phyloP scores from a whole-genome alignment of 2,888 invertebrate species.

The Metalampra italica region DNA sequence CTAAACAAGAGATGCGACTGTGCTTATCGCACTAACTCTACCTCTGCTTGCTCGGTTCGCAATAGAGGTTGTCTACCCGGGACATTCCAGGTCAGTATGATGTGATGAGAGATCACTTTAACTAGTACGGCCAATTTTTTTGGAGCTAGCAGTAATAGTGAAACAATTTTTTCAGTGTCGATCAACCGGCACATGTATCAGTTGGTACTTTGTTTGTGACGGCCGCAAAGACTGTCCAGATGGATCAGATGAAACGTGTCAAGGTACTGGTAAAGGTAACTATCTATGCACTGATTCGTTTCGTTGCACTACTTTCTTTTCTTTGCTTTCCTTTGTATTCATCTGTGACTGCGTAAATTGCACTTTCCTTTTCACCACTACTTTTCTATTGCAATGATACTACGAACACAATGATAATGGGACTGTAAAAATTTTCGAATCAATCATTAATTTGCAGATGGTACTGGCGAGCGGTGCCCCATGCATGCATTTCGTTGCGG shows the following conservation, averaged over 20 bases:
- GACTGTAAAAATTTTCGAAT: background rate
- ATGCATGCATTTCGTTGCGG: conserved; percentile 85
- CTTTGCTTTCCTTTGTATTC: conserved; percentile 11
- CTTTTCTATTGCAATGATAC: background rate
- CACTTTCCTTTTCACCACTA: background rate
- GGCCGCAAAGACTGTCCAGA: conserved; percentile 90
- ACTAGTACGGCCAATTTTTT: no score
- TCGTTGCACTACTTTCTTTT: conserved; percentile 21
- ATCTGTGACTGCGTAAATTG: conserved; percentile 5
- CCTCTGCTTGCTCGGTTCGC: conserved; percentile 83
- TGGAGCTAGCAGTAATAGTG: no score
- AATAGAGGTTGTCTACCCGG: conserved; percentile 89
- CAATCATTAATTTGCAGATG: conserved; percentile 33
- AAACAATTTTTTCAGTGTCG: conserved; percentile 81
- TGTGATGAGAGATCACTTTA: background rate
- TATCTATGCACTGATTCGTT: conserved; percentile 43
- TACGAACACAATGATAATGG: background rate
- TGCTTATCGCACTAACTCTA: conserved; percentile 76
- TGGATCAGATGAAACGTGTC: conserved; percentile 92
- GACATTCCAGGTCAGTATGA: conserved; percentile 85
- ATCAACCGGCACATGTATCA: conserved; percentile 90
- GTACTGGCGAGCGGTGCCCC: conserved; percentile 79
- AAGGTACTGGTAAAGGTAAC: conserved; percentile 73
- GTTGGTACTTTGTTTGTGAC: conserved; percentile 96
- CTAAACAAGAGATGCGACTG: conserved; percentile 88